Evolutionary conservation across 2,888 invertebrate species (phyloP).

Genomic region (Drosophila koepferae): DNA sequence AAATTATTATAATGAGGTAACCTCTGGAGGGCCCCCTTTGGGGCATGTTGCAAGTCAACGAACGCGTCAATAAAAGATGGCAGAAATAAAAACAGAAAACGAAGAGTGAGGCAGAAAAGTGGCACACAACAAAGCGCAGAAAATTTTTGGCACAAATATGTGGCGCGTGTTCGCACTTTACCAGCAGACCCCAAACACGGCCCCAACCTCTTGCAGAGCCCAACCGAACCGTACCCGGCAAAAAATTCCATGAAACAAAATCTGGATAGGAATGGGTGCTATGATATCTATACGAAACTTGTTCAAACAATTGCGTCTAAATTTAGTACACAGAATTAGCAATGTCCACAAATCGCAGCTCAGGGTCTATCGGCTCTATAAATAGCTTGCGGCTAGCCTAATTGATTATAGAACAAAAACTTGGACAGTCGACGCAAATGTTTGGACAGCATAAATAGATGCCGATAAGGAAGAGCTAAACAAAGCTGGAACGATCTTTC

Average conservation of each 20-base stretch:
- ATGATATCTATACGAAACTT: not conserved
- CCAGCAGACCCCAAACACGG: conserved; percentile 9
- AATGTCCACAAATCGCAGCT: conserved; percentile 19
- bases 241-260: not conserved
- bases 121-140: conserved; percentile 35
- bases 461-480: conserved; percentile 34
- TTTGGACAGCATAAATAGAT: conserved; percentile 39
- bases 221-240: not conserved
- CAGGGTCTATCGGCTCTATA: conserved; percentile 27
- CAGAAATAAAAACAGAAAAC: conserved; percentile 8
- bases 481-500: conserved; percentile 27
- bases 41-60: conserved; percentile 68
- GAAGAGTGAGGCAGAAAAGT: conserved; percentile 19
- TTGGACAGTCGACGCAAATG: conserved; percentile 29
- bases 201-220: not conserved
- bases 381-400: conserved; percentile 41
- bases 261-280: not conserved
- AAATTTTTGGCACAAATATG: conserved; percentile 53
- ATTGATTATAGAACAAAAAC: conserved; percentile 41
- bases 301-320: conserved; percentile 27
- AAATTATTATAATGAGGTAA: conserved; percentile 77
- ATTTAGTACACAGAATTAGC: conserved; percentile 21
- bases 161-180: conserved; percentile 80
- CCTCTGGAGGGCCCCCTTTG: conserved; percentile 18
- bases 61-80: conserved; percentile 46